Evolutionary conservation across 2,888 invertebrate genomes (phyloP).

Genomic region (Pseudococcus viburni): DNA sequence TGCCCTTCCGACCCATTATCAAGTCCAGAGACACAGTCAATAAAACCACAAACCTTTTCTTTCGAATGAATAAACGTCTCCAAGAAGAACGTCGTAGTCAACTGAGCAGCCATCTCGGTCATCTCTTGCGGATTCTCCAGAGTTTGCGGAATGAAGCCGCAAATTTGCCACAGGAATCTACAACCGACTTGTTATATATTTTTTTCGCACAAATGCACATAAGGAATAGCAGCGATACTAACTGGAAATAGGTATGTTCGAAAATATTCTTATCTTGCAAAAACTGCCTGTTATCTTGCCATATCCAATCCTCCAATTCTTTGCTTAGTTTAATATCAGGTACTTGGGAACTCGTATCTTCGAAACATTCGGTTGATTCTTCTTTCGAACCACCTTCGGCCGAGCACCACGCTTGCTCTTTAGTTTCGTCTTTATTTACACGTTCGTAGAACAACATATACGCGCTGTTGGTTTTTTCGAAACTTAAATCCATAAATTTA

Average conservation of each 20-base stretch:
- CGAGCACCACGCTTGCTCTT: constrained; percentile 69
- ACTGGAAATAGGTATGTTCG: constrained; percentile 96
- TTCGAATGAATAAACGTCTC: constrained; percentile 98
- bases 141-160: constrained; percentile 93
- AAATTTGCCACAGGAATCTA: constrained; percentile 97
- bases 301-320: constrained; percentile 94
- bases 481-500: constrained; percentile 97
- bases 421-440: constrained; percentile 71
- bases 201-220: constrained; percentile 19
- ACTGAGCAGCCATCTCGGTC: constrained; percentile 86
- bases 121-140: constrained; percentile 84
- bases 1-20: too few relatives aligned
- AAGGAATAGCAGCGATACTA: constrained; percentile 71
- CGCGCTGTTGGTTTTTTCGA: constrained; percentile 97
- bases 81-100: constrained; percentile 94
- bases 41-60: constrained; percentile 80
- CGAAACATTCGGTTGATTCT: constrained; percentile 69
- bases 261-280: constrained; percentile 95
- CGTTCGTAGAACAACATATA: constrained; percentile 97
- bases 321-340: constrained; percentile 77
- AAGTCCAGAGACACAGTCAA: too few relatives aligned
- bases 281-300: constrained; percentile 97
- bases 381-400: constrained; percentile 71
- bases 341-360: constrained; percentile 68
- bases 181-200: background rate